These are phyloP conservation scores for Nemurella pictetii DNA, from an alignment of 2,888 invertebrate species.

Conservation along the genomic window DNA sequence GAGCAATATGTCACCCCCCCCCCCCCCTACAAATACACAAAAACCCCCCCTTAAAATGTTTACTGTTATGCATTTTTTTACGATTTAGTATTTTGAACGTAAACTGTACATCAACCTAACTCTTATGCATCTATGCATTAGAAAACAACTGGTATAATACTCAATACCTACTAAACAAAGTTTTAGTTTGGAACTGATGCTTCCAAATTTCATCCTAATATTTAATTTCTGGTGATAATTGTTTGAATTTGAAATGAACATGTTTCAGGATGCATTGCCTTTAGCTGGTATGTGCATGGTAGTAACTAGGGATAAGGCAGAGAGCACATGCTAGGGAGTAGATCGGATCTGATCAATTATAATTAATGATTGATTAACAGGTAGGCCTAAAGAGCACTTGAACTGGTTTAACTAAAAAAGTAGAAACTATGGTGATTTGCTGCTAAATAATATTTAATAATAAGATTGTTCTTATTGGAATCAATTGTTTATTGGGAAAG, in stretches of 20 bases:
- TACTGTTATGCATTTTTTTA: neutral
- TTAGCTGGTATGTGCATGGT: neutral
- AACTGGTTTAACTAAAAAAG: neutral
- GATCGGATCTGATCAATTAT: neutral
- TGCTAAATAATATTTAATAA: neutral
- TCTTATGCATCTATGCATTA: neutral
- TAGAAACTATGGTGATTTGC: neutral
- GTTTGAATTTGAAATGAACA: neutral
- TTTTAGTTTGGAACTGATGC: neutral
- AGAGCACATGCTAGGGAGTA: neutral
- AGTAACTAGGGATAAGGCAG: neutral
- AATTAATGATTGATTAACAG: neutral
- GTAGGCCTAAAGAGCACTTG: neutral
- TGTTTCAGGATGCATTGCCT: neutral
- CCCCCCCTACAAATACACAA: too few species aligned
- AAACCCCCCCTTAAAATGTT: too few species aligned
- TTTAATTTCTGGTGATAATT: neutral
- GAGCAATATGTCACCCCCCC: neutral
- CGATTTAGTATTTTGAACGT: too few species aligned
- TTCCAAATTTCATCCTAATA: neutral
- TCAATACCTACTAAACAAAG: neutral
- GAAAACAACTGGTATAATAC: neutral
- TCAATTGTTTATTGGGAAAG: neutral
- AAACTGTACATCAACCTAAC: neutral
- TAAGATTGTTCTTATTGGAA: slow-evolving; percentile 11